Base-by-base conservation (phyloP, 1,140 invertebrate species). In the Trichonephila clavata region DNA sequence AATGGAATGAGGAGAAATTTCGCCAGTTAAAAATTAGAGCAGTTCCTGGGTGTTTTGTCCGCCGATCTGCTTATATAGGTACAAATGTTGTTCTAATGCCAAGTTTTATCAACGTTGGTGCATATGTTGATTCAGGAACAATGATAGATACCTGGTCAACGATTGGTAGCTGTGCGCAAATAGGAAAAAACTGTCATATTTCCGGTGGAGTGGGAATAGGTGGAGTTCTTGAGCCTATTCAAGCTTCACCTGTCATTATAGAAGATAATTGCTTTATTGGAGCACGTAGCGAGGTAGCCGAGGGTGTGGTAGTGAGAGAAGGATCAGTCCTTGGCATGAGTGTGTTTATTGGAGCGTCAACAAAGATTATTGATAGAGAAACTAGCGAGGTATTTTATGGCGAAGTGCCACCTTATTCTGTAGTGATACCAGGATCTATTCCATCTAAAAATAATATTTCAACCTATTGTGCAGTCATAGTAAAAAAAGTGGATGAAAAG, bases 221-320 rank as follows among this genome's bases (percentile, higher is more conserved):
- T 27, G 71, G 18, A 27, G 71, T 80, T 5, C 18, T 27, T 27
- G 20, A 80, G 20, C 71, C 24, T 27, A 20, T 20, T n/a, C 24
- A 80, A n/a, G 18, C 18, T 80, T 80, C 71, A 80, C 71, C 18
- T 80, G 71, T n/a, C 20, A 80, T 80, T 20, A 20, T 80, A 80
- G 71, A n/a, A 20, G 20, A 80, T 80, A 80, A 80, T 80, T 80
- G 71, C 71, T 80, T 80, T 80, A 80, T 80, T 32, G 71, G 71
- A 80, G 71, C 71, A 80, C 71, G 71, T 80, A 80, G 71, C 71
- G 71, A 80, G 71, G 71, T 80, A 32, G 71, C 71, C 27, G 71
- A 80, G 71, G 24, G 71, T 80, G 71, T 80, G 71, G 71, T 80
- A 80, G 71, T 80, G 71, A 80, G 71, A 80, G 71, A 80, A 80